Conservation (phyloP, 1,140 invertebrate species). For the Lordiphosa stackelbergi region DNA sequence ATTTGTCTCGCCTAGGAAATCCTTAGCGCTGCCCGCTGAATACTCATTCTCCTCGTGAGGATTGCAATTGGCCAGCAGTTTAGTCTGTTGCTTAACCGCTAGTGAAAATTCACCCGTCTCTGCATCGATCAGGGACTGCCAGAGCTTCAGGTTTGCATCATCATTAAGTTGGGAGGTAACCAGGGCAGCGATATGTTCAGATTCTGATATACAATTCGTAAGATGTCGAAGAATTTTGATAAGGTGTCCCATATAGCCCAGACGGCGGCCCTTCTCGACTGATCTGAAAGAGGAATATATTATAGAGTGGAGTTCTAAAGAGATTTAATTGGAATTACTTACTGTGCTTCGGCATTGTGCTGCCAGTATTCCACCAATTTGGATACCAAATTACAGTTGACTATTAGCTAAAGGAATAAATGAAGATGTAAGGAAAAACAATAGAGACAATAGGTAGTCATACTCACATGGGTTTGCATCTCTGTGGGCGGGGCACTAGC, state of each 20-base stretch:
- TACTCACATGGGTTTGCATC: slow-evolving; percentile 72
- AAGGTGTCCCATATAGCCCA: slow-evolving; percentile 88
- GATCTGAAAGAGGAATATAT: slow-evolving; percentile 55
- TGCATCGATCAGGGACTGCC: slow-evolving; percentile 66
- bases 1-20: slow-evolving; percentile 48
- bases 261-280: slow-evolving; percentile 77
- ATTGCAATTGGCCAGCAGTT: slow-evolving; percentile 68
- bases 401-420: slow-evolving; percentile 80
- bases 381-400: slow-evolving; percentile 82
- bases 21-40: slow-evolving; percentile 39
- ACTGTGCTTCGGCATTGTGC: slow-evolving; percentile 80
- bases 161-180: slow-evolving; percentile 58
- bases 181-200: slow-evolving; percentile 74
- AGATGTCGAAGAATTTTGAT: slow-evolving; percentile 80
- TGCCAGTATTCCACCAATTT: slow-evolving; percentile 84
- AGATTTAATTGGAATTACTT: slow-evolving; percentile 55
- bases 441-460: background rate
- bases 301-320: background rate
- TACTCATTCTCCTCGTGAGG: slow-evolving; percentile 65
- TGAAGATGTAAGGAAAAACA: background rate
- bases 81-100: slow-evolving; percentile 56
- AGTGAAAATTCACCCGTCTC: slow-evolving; percentile 64
- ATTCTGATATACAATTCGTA: slow-evolving; percentile 67
- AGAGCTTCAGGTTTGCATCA: slow-evolving; percentile 50
- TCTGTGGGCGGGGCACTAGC: slow-evolving; percentile 53